Conservation (phyloP, 1,140 invertebrate species). For the Gryon sp. region DNA sequence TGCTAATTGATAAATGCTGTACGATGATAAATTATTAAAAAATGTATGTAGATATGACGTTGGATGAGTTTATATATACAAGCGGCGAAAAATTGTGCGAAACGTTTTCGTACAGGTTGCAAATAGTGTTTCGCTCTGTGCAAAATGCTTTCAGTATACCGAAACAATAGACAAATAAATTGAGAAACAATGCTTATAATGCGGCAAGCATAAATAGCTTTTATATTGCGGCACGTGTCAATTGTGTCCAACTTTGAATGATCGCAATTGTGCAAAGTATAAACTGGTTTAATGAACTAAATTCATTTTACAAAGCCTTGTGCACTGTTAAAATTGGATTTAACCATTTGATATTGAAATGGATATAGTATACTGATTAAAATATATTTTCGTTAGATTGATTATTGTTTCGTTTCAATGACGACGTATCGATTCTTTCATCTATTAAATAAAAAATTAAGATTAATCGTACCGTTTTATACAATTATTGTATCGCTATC, state of each 20-base stretch:
- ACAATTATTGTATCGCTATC: no score
- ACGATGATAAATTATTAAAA: slow-evolving; percentile 27
- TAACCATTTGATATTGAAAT: slow-evolving; percentile 37
- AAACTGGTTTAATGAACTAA: slow-evolving; percentile 43
- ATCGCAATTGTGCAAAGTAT: slow-evolving; percentile 47
- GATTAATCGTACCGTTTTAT: no score
- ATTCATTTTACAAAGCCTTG: slow-evolving; percentile 35
- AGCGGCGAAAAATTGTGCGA: not conserved
- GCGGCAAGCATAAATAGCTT: slow-evolving; percentile 40
- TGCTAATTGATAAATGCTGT: slow-evolving; percentile 34
- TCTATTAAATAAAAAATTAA: no score
- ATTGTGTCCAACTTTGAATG: slow-evolving; percentile 39
- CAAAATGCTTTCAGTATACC: slow-evolving; percentile 7
- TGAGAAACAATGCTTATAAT: slow-evolving; percentile 50
- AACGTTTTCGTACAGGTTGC: slow-evolving; percentile 5
- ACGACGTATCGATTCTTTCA: no score
- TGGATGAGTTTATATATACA: not conserved
- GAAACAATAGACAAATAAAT: slow-evolving; percentile 47
- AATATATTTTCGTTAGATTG: slow-evolving; percentile 8
- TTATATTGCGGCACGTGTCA: slow-evolving; percentile 32
- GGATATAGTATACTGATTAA: slow-evolving; percentile 11
- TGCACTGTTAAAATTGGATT: slow-evolving; percentile 24
- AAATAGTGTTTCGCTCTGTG: slow-evolving; percentile 1
- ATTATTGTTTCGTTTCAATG: slow-evolving; percentile 4
- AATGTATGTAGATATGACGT: slow-evolving; percentile 10